These are phyloP conservation scores for Mamestra configurata DNA, from an alignment of 1,140 invertebrate species.

Conservation along the genomic window DNA sequence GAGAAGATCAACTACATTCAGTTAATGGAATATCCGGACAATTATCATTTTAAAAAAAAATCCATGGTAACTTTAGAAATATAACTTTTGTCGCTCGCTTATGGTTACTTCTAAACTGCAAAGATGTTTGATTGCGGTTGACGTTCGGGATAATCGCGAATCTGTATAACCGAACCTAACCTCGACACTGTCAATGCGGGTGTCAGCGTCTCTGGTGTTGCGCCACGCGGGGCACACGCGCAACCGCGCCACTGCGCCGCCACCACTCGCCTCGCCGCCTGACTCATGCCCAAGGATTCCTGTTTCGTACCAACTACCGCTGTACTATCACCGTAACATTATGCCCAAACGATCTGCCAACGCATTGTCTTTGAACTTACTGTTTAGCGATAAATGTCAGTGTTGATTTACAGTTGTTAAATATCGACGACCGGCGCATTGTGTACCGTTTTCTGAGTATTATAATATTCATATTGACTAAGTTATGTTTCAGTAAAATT, in stretches of 20 bases:
- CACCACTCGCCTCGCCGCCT: constrained; percentile 60
- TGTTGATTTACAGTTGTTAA: constrained; percentile 75
- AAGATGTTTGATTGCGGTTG: too few relatives aligned
- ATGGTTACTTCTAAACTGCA: too few relatives aligned
- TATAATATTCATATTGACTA: constrained; percentile 34
- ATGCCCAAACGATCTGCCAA: constrained; percentile 85
- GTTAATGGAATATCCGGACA: too few relatives aligned
- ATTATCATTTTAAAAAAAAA: too few relatives aligned
- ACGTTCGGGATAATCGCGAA: too few relatives aligned
- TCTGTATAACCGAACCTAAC: too few relatives aligned
- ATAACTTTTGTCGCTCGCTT: too few relatives aligned
- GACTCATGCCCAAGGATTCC: constrained; percentile 81
- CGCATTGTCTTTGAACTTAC: constrained; percentile 86
- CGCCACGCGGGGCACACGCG: constrained; percentile 51
- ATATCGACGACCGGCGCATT: constrained; percentile 53
- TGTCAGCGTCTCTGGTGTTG: constrained; percentile 48
- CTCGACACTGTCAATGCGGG: constrained; percentile 4
- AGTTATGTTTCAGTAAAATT: constrained; percentile 29
- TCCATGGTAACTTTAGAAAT: too few relatives aligned
- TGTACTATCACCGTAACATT: constrained; percentile 77
- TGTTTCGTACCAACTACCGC: constrained; percentile 75
- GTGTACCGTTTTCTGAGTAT: constrained; percentile 58
- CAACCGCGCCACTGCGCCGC: constrained; percentile 66
- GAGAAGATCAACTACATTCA: constrained; percentile 87
- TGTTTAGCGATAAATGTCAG: constrained; percentile 79